Percentiles rank a stretch among this genome's conserved stretches.
Conservation (phyloP, 2,797 vertebrate genomes). For the Prionace glauca region DNA sequence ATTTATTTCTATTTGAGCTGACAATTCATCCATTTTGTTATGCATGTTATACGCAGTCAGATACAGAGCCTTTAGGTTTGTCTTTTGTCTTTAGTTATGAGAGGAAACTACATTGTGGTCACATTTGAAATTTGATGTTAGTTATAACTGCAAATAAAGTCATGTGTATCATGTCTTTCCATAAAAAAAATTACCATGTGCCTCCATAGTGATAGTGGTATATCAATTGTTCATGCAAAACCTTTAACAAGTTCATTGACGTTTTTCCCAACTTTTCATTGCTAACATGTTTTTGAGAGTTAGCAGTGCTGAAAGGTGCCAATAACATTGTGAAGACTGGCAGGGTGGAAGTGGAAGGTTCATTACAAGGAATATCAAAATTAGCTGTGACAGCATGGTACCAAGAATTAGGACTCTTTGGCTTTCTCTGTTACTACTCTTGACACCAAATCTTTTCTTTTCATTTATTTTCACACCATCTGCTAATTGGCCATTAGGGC, state of each 20-base stretch:
- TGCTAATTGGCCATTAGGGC: constrained; percentile 30
- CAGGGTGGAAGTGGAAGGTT: neutral
- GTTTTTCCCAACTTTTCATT: neutral
- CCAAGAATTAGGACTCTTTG: neutral
- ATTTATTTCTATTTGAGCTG: no score
- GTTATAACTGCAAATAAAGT: neutral
- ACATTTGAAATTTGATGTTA: neutral
- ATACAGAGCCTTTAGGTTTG: no score
- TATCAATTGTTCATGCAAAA: neutral
- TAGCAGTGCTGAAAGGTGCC: neutral
- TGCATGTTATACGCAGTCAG: no score
- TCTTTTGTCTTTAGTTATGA: neutral
- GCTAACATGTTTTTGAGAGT: neutral
- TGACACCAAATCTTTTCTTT: neutral
- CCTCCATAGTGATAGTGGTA: neutral
- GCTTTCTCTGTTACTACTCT: constrained; percentile 21
- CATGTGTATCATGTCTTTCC: neutral
- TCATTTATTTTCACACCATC: constrained; percentile 21
- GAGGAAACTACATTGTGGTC: neutral
- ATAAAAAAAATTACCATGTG: neutral
- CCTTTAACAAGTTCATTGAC: neutral
- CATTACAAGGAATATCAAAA: constrained; percentile 20
- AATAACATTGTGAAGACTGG: neutral
- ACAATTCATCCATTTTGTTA: no score
- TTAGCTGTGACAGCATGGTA: neutral